Evolutionary conservation across 2,113 vertebrate genomes (phyloP).

Genomic region (Sminthopsis crassicaudata): DNA sequence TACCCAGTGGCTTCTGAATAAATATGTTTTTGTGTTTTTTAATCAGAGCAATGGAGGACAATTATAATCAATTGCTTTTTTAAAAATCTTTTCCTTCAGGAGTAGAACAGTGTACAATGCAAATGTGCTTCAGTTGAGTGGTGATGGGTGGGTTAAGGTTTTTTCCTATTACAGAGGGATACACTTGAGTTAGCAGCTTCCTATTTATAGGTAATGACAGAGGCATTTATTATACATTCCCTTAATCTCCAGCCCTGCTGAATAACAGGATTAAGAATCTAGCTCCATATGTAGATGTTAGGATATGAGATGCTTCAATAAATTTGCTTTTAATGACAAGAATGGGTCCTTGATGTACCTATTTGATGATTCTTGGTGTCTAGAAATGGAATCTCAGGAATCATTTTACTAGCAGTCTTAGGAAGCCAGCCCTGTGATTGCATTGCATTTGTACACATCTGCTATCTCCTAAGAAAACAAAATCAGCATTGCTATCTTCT

Average conservation of each 20-base stretch:
- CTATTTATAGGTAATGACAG: conserved; percentile 82
- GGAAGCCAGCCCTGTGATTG: conserved; percentile 81
- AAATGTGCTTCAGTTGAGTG: conserved; percentile 79
- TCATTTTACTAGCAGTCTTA: conserved; percentile 78
- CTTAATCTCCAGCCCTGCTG: conserved; percentile 84
- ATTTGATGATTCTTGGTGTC: conserved; percentile 80
- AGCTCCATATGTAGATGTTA: conserved; percentile 81
- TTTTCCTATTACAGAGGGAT: conserved; percentile 78
- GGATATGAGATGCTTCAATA: conserved; percentile 81
- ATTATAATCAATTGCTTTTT: conserved; percentile 59
- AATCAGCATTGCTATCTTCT: conserved; percentile 76
- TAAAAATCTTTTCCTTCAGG: conserved; percentile 46
- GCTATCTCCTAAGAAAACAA: conserved; percentile 81
- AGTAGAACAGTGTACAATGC: conserved; percentile 69
- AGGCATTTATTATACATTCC: conserved; percentile 86
- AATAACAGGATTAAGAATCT: conserved; percentile 84
- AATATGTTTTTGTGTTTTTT: conserved; percentile 66
- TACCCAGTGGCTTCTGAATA: conserved; percentile 78
- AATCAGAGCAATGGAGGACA: conserved; percentile 68
- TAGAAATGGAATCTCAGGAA: conserved; percentile 81
- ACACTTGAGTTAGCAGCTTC: conserved; percentile 85
- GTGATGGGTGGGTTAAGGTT: conserved; percentile 23
- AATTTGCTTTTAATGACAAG: conserved; percentile 81
- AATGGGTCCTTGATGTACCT: conserved; percentile 76
- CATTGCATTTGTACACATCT: conserved; percentile 79